Evolutionary conservation across 2,888 invertebrate species (phyloP).

Genomic region (Platerodrilus igneus): DNA sequence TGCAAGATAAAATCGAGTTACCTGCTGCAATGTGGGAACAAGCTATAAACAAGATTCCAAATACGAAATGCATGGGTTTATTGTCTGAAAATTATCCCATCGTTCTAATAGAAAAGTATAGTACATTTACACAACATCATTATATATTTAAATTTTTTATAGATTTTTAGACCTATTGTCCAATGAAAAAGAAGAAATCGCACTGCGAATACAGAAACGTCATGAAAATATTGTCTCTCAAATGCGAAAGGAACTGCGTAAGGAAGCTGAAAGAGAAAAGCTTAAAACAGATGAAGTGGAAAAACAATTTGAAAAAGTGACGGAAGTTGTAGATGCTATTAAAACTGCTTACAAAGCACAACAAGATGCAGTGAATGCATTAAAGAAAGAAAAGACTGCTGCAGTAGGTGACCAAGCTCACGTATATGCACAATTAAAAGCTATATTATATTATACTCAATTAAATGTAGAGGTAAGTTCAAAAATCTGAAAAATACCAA

Average conservation of each 20-base stretch:
- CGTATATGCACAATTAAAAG: constrained; percentile 42
- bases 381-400: constrained; percentile 31
- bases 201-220: constrained; percentile 41
- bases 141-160: constrained; percentile 7
- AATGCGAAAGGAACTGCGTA: constrained; percentile 44
- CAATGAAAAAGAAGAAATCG: constrained; percentile 43
- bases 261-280: constrained; percentile 40
- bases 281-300: constrained; percentile 36
- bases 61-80: constrained; percentile 36
- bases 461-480: constrained; percentile 40
- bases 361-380: constrained; percentile 25
- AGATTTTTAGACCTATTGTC: constrained; percentile 41
- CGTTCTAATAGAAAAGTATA: constrained; percentile 39
- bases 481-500: too few relatives aligned
- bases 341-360: constrained; percentile 34
- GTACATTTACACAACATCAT: neutral
- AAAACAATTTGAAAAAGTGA: constrained; percentile 32
- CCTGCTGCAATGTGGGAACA: constrained; percentile 46
- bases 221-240: constrained; percentile 44
- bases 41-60: constrained; percentile 42
- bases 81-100: constrained; percentile 39
- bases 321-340: constrained; percentile 33
- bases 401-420: constrained; percentile 36
- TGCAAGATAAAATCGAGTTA: constrained; percentile 38
- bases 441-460: constrained; percentile 41